Evolutionary conservation across 2,888 invertebrate genomes (phyloP).

Genomic region (Terebella lapidaria): DNA sequence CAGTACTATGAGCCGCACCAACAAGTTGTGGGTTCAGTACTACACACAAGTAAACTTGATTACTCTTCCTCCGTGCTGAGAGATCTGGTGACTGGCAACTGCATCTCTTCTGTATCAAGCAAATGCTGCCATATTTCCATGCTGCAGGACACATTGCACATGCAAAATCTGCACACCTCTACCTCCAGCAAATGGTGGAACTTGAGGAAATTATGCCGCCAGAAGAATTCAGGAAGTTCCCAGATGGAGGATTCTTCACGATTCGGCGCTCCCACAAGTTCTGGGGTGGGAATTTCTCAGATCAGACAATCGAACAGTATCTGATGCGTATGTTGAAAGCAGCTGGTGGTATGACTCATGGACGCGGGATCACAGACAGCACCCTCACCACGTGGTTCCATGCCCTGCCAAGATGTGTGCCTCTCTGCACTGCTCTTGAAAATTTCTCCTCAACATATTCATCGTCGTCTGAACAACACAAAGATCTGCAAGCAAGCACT

Average conservation of each 20-base stretch:
- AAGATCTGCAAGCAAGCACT: no score
- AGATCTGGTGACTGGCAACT: background rate
- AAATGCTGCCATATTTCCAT: constrained; percentile 2
- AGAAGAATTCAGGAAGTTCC: background rate
- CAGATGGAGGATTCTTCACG: constrained; percentile 1
- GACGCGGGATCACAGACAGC: background rate
- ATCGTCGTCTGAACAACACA: background rate
- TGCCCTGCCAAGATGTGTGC: background rate
- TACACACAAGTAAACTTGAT: background rate
- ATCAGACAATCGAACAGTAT: background rate
- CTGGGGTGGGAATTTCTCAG: background rate
- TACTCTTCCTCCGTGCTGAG: background rate
- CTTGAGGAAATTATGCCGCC: background rate
- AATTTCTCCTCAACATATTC: background rate
- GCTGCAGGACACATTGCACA: background rate
- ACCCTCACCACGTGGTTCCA: background rate
- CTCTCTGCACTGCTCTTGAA: background rate
- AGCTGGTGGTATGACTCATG: background rate
- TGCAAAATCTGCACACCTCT: background rate
- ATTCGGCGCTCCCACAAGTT: background rate
- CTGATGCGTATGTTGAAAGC: background rate
- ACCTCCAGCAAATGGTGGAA: background rate
- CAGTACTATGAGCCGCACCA: background rate
- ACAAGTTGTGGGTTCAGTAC: background rate
- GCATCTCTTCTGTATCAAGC: background rate